Evolutionary conservation across 2,113 vertebrate genomes (phyloP).

Genomic region (Mus pahari): DNA sequence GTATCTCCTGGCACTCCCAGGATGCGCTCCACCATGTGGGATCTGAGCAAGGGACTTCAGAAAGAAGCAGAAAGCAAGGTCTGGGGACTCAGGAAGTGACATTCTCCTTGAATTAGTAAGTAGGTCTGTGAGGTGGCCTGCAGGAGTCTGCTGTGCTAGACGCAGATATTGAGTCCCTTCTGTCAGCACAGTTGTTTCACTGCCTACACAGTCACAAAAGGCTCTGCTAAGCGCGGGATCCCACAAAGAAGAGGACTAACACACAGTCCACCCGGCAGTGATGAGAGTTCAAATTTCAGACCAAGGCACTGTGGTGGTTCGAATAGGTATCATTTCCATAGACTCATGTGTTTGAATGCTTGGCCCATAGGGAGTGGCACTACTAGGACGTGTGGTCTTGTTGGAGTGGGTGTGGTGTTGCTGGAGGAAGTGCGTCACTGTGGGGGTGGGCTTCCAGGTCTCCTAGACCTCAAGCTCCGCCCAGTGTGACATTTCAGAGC

Average conservation of each 20-base stretch:
- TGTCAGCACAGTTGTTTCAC: not conserved
- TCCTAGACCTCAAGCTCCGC: no score
- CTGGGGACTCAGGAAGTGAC: conserved; percentile 3
- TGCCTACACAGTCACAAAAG: not conserved
- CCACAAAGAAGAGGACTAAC: not conserved
- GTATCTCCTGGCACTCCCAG: not conserved
- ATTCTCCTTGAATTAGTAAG: not conserved
- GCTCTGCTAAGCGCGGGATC: not conserved
- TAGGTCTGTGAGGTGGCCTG: not conserved
- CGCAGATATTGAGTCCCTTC: not conserved
- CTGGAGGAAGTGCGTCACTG: no score
- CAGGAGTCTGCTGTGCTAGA: not conserved
- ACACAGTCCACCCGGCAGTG: not conserved
- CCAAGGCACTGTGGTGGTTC: not conserved
- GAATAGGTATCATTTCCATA: no score
- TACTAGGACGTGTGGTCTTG: no score
- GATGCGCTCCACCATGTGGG: not conserved
- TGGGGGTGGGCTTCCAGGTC: no score
- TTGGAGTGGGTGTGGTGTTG: no score
- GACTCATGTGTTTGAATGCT: no score
- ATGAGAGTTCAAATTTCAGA: not conserved
- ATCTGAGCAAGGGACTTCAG: not conserved
- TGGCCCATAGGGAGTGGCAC: no score
- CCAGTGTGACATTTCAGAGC: no score
- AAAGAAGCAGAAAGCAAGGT: not conserved